Evolutionary conservation across 2,888 invertebrate species (phyloP).

Genomic region (Chesias legatella): DNA sequence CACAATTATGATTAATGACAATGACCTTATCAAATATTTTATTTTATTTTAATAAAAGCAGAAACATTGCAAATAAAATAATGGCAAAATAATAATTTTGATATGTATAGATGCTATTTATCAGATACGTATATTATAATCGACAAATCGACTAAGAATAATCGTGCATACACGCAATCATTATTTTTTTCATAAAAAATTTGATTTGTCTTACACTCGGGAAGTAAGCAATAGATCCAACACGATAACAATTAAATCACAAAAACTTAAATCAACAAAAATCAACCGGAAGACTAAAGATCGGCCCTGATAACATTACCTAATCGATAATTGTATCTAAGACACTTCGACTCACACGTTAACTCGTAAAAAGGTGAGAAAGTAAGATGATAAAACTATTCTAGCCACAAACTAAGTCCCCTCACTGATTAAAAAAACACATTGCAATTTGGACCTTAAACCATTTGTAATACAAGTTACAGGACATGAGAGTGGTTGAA

Average conservation of each 20-base stretch:
- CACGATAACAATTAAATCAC: constrained; percentile 58
- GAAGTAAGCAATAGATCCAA: constrained; percentile 42
- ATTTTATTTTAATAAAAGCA: no score
- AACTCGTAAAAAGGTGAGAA: constrained; percentile 79
- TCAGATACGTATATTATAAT: no score
- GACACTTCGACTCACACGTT: constrained; percentile 76
- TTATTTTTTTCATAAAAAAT: background rate
- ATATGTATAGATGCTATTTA: no score
- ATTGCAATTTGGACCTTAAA: constrained; percentile 30
- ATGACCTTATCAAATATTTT: no score
- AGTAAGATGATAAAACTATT: constrained; percentile 75
- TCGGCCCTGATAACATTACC: constrained; percentile 73
- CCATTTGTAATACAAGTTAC: background rate
- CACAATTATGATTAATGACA: no score
- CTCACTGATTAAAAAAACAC: background rate
- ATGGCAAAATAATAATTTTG: no score
- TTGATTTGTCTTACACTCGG: constrained; percentile 28
- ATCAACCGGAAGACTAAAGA: constrained; percentile 78
- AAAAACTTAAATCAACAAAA: constrained; percentile 69
- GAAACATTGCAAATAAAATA: no score
- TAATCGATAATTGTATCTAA: constrained; percentile 80
- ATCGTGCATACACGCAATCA: no score
- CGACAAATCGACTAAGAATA: no score
- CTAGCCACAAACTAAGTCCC: constrained; percentile 35
- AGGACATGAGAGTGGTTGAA: constrained; percentile 5